A percentile compares a stretch with the other conserved stretches of the same genome.
These are phyloP conservation scores for Bambusicola thoracicus DNA, from an alignment of 2,113 vertebrate genomes.

Conservation along the genomic window DNA sequence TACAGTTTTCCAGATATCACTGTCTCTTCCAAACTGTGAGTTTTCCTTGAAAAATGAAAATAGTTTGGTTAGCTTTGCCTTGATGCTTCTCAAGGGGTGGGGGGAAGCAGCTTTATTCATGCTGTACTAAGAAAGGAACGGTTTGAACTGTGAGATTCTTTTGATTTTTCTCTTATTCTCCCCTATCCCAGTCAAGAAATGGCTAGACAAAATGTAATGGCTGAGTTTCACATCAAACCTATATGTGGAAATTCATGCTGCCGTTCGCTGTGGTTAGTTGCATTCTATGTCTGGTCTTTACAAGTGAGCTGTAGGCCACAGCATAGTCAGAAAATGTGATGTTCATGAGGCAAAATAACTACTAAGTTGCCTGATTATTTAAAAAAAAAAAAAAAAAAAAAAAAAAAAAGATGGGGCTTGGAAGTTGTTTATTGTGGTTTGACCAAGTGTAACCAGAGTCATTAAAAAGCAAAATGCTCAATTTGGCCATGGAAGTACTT, in stretches of 20 bases:
- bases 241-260: not conserved
- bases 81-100: not conserved
- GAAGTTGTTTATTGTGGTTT: not conserved
- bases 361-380: not conserved
- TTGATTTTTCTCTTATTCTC: fast-evolving
- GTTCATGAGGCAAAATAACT: not conserved
- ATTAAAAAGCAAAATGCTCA: not conserved
- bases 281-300: not conserved
- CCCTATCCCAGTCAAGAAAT: not conserved
- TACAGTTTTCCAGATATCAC: not conserved
- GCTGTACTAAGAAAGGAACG: not conserved
- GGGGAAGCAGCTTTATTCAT: not conserved
- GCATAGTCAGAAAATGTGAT: not conserved
- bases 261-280: not conserved
- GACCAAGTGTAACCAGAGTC: not conserved
- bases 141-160: not conserved
- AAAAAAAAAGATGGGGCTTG: too few relatives aligned
- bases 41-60: slow-evolving; percentile 32
- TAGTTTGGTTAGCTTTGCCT: slow-evolving; percentile 1
- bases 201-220: not conserved
- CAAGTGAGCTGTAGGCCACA: not conserved
- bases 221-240: not conserved
- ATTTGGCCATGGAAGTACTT: not conserved
- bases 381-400: too few relatives aligned
- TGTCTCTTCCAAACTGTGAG: not conserved